Evolutionary conservation across 2,113 vertebrate species (phyloP), one percentile per base, ranked within the genome.

Genomic region (Ptilonorhynchus violaceus): DNA sequence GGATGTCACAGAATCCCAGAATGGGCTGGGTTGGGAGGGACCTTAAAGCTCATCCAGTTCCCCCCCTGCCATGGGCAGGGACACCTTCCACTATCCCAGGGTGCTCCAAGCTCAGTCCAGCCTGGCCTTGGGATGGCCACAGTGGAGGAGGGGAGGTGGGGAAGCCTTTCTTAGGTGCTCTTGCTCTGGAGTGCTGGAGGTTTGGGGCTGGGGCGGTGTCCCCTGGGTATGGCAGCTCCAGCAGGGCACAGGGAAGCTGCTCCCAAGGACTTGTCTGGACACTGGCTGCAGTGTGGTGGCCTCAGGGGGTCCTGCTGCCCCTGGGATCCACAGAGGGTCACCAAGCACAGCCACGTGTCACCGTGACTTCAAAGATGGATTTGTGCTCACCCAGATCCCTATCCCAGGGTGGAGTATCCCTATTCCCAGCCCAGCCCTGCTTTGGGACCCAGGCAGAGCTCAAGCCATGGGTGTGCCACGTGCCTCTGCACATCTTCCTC

Each of bases 351-450:
- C 62, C 22, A 2, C 2, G 6, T 19, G 30, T 68, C 62, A 69
- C 68, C 0, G 0, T 41, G 15, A 17, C 15, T 0, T 56, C 1
- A 0, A 17, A 5, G 42, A 13, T 42, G 44, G 39, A 5, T 82
- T 50, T 56, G 31, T 72, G 53, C 72, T 67, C 13, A 0, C 15
- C 23, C 28, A 44, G 16, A 33, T 30, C 49, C 55, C 35, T 39
- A 24, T 74, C 46, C 62, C 7, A 27, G 73, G 7, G 3, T 50
- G 19, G 4, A 7, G 11, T 33, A 41, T 47, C 49, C 69, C 59
- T 22, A 7, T 23, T 8, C 30, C 9, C 27, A 42, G 25, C 82
- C 52, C 23, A 13, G 23, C 55, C 31, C 35, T 56, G 44, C n/a
- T 53, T 33, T 37, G 33, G 55, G 59, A 82, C 7, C 4, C n/a